These are phyloP conservation scores for Esperia sulphurella DNA, from an alignment of 2,888 invertebrate genomes.

Conservation along the genomic window DNA sequence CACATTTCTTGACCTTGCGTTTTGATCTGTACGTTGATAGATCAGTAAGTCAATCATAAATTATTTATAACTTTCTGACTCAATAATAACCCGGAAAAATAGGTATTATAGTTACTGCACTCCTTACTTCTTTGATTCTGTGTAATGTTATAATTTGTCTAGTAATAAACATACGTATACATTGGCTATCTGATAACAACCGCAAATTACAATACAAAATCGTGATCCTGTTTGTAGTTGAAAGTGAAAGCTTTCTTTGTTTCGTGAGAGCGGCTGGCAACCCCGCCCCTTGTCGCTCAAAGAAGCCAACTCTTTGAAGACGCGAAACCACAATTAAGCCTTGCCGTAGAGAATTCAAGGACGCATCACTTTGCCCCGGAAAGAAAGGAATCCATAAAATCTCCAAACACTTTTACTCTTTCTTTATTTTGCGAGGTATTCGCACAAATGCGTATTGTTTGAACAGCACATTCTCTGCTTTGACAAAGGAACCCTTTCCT, in stretches of 20 bases:
- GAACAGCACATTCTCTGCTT: slow-evolving; percentile 38
- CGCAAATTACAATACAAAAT: slow-evolving; percentile 22
- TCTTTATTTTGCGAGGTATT: slow-evolving; percentile 51
- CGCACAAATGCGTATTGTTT: slow-evolving; percentile 49
- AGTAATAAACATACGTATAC: too few relatives aligned
- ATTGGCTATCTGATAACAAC: too few relatives aligned
- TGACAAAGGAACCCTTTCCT: slow-evolving; percentile 45
- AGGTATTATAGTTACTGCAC: too few relatives aligned
- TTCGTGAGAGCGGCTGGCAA: slow-evolving; percentile 36
- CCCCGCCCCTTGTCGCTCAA: slow-evolving; percentile 44
- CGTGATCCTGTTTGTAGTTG: slow-evolving; percentile 33
- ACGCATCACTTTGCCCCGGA: slow-evolving; percentile 57
- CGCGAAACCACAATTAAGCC: slow-evolving; percentile 73
- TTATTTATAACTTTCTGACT: too few relatives aligned
- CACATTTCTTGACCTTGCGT: too few relatives aligned
- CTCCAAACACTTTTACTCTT: slow-evolving; percentile 61
- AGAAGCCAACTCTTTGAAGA: slow-evolving; percentile 73
- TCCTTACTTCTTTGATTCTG: too few relatives aligned
- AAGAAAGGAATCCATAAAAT: slow-evolving; percentile 56
- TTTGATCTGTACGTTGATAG: too few relatives aligned
- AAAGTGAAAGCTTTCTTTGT: slow-evolving; percentile 63
- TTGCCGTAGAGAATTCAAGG: slow-evolving; percentile 70
- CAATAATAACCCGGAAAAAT: too few relatives aligned
- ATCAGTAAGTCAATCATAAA: too few relatives aligned
- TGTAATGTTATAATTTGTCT: too few relatives aligned